Conservation (phyloP, 2,888 invertebrate genomes). For the Pegoplata infirma region DNA sequence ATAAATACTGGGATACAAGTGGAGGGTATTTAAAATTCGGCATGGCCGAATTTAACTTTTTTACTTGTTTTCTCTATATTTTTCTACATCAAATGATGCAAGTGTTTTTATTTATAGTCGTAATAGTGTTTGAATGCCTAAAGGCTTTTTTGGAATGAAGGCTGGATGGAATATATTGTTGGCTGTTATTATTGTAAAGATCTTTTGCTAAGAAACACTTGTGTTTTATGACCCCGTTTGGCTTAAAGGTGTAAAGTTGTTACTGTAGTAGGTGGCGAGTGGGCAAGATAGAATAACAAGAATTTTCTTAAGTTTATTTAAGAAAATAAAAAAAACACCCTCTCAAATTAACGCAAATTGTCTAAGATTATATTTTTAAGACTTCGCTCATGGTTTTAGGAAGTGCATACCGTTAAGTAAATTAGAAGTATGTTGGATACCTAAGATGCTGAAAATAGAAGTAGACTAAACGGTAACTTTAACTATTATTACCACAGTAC, state of each 20-base stretch:
- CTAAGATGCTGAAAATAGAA: too few species aligned
- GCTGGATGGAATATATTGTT: conserved; percentile 31
- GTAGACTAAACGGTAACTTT: too few species aligned
- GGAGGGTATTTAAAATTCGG: too few species aligned
- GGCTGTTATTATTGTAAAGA: not conserved
- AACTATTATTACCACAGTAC: too few species aligned
- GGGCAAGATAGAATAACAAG: not conserved
- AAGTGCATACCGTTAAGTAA: too few species aligned
- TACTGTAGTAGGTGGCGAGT: conserved; percentile 47
- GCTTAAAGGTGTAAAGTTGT: conserved; percentile 59
- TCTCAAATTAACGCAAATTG: conserved; percentile 35
- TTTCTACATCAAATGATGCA: conserved; percentile 42
- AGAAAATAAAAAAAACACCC: too few species aligned
- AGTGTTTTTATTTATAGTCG: conserved; percentile 57
- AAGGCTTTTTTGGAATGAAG: conserved; percentile 49
- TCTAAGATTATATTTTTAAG: too few species aligned
- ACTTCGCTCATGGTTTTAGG: too few species aligned
- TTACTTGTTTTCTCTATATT: too few species aligned
- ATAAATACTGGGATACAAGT: too few species aligned
- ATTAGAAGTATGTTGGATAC: too few species aligned
- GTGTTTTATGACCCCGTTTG: conserved; percentile 59
- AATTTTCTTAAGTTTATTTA: conserved; percentile 15
- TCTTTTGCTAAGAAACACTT: conserved; percentile 53
- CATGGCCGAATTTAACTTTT: too few species aligned
- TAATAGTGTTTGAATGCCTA: conserved; percentile 41